Evolutionary conservation across 2,113 vertebrate genomes (phyloP).

Genomic region (Machaerirhynchus nigripectus): DNA sequence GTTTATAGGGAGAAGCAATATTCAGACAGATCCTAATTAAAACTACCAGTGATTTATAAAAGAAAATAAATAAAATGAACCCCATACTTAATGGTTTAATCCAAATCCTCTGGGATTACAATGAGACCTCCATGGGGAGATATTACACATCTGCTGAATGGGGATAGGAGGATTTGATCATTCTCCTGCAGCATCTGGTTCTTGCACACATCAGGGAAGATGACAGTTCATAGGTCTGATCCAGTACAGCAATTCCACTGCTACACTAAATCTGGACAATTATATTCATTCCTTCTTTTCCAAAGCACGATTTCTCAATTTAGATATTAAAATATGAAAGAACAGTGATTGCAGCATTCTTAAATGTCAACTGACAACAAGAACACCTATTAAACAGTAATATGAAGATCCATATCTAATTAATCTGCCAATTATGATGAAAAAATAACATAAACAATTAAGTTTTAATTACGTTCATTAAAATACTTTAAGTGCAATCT

Average conservation of each 20-base stretch:
- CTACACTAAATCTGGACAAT: neutral
- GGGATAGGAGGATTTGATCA: neutral
- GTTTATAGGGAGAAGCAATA: neutral
- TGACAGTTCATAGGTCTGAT: neutral
- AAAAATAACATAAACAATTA: conserved; percentile 13
- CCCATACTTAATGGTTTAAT: neutral
- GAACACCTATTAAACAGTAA: neutral
- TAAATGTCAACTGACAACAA: neutral
- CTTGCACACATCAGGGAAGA: neutral
- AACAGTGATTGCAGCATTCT: neutral
- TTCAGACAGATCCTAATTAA: neutral
- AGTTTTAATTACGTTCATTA: conserved; percentile 2
- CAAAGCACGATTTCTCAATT: neutral
- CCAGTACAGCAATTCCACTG: neutral
- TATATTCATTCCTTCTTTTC: neutral
- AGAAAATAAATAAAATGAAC: neutral
- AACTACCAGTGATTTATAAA: neutral
- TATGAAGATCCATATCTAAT: neutral
- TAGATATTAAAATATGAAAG: neutral
- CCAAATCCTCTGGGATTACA: conserved; percentile 6
- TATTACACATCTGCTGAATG: neutral
- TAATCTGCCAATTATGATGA: neutral
- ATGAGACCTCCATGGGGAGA: neutral
- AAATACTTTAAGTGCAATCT: conserved; percentile 1
- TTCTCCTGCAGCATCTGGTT: neutral